Evolutionary conservation across 2,888 invertebrate species (phyloP), one percentile per base, ranked within the genome.

Genomic region (Acleris sparsana): DNA sequence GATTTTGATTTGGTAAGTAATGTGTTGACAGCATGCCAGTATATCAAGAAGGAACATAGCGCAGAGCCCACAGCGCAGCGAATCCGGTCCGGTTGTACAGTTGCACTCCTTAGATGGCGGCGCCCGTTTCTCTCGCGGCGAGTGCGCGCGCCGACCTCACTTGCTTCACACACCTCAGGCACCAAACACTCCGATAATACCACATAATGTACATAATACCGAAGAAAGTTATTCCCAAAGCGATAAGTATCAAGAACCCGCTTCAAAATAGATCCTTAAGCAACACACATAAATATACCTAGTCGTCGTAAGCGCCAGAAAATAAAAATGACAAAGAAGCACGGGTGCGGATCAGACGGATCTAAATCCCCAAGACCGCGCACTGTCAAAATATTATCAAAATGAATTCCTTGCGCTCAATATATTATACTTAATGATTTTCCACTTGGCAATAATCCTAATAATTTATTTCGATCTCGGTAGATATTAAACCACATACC

Each of bases 381-480:
- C 80, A 82, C 84, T 92, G 92, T 92, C 92, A 92, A 91, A 92
- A 92, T 92, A 92, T 89, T 92, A 91, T 92, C 91, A 89, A 88
- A 89, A 86, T 82, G 88, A 92, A 92, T 92, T 91, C 90, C 91
- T 72, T 83, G 83, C 83, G 90, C 88, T 90, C 86, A 89, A 91
- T 92, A 92, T 90, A 89, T 90, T 92, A 89, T 83, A 61, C 60
- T 48, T 60, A 89, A 87, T 87, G 88, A 88, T 90, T 89, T 86
- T 90, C 84, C 80, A 88, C 87, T 92, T 92, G 92, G 92, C 92
- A 92, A 90, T 91, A 92, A 90, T 90, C 89, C 90, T 91, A 89
- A 87, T 86, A 83, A 92, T 91, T 92, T 92, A 92, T 92, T 92
- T 92, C 82, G 86, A 92, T 91, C 89, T 81, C 82, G 70, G 83